These are phyloP conservation scores for Gobionotothen gibberifrons DNA, from an alignment of 2,797 vertebrate genomes.

Conservation along the genomic window DNA sequence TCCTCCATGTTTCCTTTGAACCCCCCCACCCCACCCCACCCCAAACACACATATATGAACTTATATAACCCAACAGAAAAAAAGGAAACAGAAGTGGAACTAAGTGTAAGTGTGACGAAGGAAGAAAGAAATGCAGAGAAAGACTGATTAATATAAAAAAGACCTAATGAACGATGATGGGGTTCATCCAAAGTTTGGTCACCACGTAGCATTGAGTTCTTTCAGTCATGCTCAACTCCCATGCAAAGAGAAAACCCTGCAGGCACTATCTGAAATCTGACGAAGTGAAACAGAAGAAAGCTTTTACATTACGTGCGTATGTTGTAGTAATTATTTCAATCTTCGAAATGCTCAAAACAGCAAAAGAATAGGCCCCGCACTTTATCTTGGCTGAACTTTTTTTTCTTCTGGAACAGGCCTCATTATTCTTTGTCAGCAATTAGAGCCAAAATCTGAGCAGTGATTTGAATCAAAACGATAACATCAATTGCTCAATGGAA, in stretches of 20 bases:
- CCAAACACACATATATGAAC: conserved; percentile 59
- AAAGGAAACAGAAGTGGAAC: conserved; percentile 19
- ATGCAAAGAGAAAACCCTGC: conserved; percentile 62
- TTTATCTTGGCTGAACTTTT: conserved; percentile 77
- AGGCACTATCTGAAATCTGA: conserved; percentile 71
- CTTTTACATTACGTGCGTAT: conserved; percentile 71
- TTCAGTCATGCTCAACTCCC: conserved; percentile 41
- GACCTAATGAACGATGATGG: conserved; percentile 33
- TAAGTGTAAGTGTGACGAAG: conserved; percentile 7
- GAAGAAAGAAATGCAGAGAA: conserved; percentile 26
- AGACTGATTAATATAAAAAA: conserved; percentile 27
- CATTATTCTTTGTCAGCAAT: conserved; percentile 79
- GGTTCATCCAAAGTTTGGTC: conserved; percentile 56
- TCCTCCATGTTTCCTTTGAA: conserved; percentile 84
- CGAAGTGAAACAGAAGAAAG: conserved; percentile 76
- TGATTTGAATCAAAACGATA: conserved; percentile 79
- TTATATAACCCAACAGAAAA: conserved; percentile 75
- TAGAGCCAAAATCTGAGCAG: conserved; percentile 68
- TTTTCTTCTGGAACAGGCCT: conserved; percentile 50
- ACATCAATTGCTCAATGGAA: conserved; percentile 76
- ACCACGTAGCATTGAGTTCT: conserved; percentile 42
- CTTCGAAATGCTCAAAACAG: conserved; percentile 72
- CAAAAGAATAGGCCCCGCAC: conserved; percentile 58
- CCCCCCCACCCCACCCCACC: conserved; percentile 58
- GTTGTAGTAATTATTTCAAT: conserved; percentile 81